phyloP scores from a whole-genome alignment of 2,113 vertebrate species.

The Thunnus maccoyii region DNA sequence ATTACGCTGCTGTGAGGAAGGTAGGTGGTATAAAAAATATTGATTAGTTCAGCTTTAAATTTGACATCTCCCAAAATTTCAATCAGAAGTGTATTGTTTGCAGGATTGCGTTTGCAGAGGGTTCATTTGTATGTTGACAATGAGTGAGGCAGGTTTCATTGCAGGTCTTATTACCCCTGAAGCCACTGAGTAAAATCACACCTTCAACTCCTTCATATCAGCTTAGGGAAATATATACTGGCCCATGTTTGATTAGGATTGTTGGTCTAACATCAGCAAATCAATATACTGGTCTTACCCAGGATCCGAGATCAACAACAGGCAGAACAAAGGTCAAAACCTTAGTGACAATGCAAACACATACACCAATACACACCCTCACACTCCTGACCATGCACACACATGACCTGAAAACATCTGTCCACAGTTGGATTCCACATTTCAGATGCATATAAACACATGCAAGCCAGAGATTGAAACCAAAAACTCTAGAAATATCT shows the following conservation, averaged over 20 bases:
- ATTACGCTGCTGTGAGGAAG: neutral
- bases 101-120: too few relatives aligned
- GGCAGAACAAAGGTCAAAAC: conserved; percentile 41
- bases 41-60: neutral
- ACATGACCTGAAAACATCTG: neutral
- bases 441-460: neutral
- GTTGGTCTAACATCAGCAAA: conserved; percentile 27
- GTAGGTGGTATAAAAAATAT: neutral
- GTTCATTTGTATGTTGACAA: neutral
- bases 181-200: neutral
- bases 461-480: neutral
- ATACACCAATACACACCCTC: neutral
- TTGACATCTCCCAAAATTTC: neutral
- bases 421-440: neutral
- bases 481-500: conserved; percentile 6
- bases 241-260: conserved; percentile 8
- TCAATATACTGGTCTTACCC: conserved; percentile 12
- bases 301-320: conserved; percentile 4
- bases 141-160: neutral
- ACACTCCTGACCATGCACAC: conserved; percentile 6
- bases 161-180: too few relatives aligned
- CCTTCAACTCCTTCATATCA: conserved; percentile 3
- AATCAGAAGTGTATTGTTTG: too few relatives aligned
- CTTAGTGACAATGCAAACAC: conserved; percentile 18
- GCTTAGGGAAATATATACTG: neutral